phyloP scores from a whole-genome alignment of 2,888 invertebrate species.

The Nipponacmea schrenckii region DNA sequence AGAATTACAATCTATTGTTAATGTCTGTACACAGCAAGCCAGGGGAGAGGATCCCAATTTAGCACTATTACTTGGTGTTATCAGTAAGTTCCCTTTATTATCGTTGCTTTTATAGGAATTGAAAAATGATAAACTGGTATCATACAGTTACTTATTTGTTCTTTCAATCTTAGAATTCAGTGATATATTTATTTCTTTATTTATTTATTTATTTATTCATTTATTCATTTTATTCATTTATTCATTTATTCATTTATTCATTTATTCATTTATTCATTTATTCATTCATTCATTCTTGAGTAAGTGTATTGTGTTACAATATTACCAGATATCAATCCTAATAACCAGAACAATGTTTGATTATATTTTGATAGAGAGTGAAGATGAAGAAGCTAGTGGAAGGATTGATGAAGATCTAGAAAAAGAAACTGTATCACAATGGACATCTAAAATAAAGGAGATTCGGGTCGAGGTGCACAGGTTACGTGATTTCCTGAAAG shows the following conservation, averaged over 20 bases:
- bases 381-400: conserved; percentile 14
- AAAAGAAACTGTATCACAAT: conserved; percentile 48
- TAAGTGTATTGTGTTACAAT: no score
- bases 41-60: conserved; percentile 63
- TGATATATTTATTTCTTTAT: not conserved
- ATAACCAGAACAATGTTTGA: no score
- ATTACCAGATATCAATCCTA: no score
- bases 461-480: conserved; percentile 56
- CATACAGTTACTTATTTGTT: not conserved
- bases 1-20: conserved; percentile 58
- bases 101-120: no score
- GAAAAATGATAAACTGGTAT: no score
- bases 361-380: no score
- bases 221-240: no score
- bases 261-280: no score
- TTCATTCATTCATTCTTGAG: no score
- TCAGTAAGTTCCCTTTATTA: conserved; percentile 42
- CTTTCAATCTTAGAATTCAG: not conserved
- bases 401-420: conserved; percentile 28
- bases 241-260: no score
- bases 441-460: conserved; percentile 49
- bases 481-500: conserved; percentile 57
- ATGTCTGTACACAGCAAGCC: conserved; percentile 58
- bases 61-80: conserved; percentile 57
- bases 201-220: no score